These are phyloP conservation scores for Trichosurus vulpecula DNA, from an alignment of 2,797 vertebrate genomes.

Conservation along the genomic window DNA sequence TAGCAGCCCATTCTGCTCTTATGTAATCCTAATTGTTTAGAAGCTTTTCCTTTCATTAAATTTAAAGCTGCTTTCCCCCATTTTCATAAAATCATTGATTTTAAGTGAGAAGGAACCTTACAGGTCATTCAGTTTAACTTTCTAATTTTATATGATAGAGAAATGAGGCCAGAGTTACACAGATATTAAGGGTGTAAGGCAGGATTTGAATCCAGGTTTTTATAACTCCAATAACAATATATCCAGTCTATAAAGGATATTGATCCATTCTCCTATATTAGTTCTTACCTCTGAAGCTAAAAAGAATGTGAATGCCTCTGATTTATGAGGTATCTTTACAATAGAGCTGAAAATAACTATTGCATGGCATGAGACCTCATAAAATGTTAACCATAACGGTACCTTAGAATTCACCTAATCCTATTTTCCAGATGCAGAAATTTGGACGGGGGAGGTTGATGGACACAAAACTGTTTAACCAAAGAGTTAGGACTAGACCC, in stretches of 20 bases:
- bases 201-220: background rate
- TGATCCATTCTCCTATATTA: background rate
- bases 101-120: background rate
- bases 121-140: background rate
- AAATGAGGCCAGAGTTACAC: background rate
- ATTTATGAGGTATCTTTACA: background rate
- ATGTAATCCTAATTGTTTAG: background rate
- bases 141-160: background rate
- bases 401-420: too few relatives aligned
- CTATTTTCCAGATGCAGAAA: too few relatives aligned
- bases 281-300: background rate
- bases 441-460: too few relatives aligned
- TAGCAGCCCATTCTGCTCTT: background rate
- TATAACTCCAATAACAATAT: background rate
- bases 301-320: background rate
- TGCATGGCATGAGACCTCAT: too few relatives aligned
- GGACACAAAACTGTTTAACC: too few relatives aligned
- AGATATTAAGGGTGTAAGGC: background rate
- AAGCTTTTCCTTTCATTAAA: background rate
- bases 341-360: background rate
- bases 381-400: too few relatives aligned
- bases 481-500: too few relatives aligned
- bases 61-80: background rate
- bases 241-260: background rate
- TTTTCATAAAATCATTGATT: background rate